A percentile compares a stretch with the other conserved stretches of the same genome.
Conservation (phyloP, 2,888 invertebrate genomes). For the Ptilodon capucinus region DNA sequence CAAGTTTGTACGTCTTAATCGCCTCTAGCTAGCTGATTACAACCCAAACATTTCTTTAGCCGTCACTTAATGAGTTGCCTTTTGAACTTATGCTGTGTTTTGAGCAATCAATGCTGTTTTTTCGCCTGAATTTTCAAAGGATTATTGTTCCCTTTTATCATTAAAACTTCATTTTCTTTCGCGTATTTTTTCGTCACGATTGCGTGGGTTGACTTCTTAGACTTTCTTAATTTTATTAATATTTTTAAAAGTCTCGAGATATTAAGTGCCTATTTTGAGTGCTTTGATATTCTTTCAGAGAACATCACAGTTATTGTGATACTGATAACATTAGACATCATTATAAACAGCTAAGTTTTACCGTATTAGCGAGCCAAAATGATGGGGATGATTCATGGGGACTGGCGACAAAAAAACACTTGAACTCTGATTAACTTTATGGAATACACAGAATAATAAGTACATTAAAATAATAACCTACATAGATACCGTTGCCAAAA, state of each 20-base stretch:
- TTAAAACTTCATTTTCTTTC: constrained; percentile 18
- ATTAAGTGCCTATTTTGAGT: not conserved
- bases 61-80: constrained; percentile 66
- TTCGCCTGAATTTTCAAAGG: constrained; percentile 38
- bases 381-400: too few species aligned
- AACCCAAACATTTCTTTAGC: constrained; percentile 61
- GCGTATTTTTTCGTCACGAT: constrained; percentile 2
- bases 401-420: too few species aligned
- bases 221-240: not conserved
- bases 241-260: not conserved
- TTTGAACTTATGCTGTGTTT: constrained; percentile 54
- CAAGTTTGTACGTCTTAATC: constrained; percentile 71
- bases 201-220: not conserved
- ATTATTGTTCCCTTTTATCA: constrained; percentile 33
- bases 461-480: too few species aligned
- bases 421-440: too few species aligned
- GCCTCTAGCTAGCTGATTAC: constrained; percentile 72
- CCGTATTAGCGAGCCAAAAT: too few species aligned
- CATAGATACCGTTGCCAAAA: too few species aligned
- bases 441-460: too few species aligned
- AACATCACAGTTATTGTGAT: too few species aligned
- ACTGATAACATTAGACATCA: too few species aligned
- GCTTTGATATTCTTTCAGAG: too few species aligned
- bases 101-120: constrained; percentile 44
- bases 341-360: too few species aligned